Base-by-base conservation (phyloP, 2,797 vertebrate species). In the Cossypha polioptera region DNA sequence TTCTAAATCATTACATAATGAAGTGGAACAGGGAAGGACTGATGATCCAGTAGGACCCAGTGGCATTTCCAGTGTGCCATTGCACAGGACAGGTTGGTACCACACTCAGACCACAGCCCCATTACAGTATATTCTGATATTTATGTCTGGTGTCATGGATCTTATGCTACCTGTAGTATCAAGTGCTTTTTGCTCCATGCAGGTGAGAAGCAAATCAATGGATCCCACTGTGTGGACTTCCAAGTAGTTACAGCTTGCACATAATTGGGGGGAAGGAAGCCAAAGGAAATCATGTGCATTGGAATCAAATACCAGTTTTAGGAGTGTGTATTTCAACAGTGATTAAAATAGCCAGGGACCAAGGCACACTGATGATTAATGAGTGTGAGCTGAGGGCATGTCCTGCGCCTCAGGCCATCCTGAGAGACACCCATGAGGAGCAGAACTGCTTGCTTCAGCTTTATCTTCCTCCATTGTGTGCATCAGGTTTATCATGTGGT, bases 221-320 rank as follows among this genome's bases (percentile, higher is more conserved):
- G 66, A 62, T 68, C 50, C 58, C 54, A 47, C 25, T 2, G 2
- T 16, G 13, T 81, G 76, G 33, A 53, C 31, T 72, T 85, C 51
- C 31, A 58, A 69, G 74, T 13, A 79, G 59, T 89, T 89, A 86
- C 10, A 35, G 76, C 66, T 77, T 75, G 54, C 36, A 84, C 35
- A 73, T 92, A 82, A 92, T 0, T 76, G 86, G 86, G 84, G 84
- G 87, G 86, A 93, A 80, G 86, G 78, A 86, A 94, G 88, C 82
- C 85, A 81, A 86, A 92, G 86, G 91, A 96, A 97, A 76, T 85
- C 84, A 93, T 62, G 68, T 89, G 91, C 88, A 89, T 55, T 71
- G 72, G 78, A 80, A 81, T 85, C 91, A 93, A 96, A 91, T 77
- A 75, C 94, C 94, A 90, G 88, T 95, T 96, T 92, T 95, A 95